Conservation (phyloP, 2,113 vertebrate genomes). For the Piliocolobus tephrosceles region DNA sequence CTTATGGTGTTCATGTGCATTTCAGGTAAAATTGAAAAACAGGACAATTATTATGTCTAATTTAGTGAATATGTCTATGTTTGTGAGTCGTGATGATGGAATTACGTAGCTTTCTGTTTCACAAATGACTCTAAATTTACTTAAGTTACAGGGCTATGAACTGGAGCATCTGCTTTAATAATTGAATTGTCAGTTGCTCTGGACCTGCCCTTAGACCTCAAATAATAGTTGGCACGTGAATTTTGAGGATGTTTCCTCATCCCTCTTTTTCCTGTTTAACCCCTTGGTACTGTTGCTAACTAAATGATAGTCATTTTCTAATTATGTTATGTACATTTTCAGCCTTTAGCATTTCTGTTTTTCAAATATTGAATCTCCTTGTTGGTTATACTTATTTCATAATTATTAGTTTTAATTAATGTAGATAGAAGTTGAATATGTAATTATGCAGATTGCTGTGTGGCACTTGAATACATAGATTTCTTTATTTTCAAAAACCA, state of each 20-base stretch:
- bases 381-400: not conserved
- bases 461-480: conserved; percentile 22
- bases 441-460: not conserved
- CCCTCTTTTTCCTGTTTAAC: not conserved
- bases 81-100: not conserved
- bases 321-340: not conserved
- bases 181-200: not conserved
- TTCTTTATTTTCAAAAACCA: conserved; percentile 29
- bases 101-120: not conserved
- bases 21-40: not conserved
- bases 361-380: conserved; percentile 24
- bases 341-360: conserved; percentile 12
- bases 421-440: conserved; percentile 28
- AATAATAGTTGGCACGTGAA: not conserved
- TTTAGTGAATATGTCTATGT: not conserved
- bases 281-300: not conserved
- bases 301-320: conserved; percentile 38
- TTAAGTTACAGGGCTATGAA: not conserved
- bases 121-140: not conserved
- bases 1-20: not conserved
- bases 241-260: not conserved
- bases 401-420: conserved; percentile 34
- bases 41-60: not conserved
- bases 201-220: not conserved
- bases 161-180: not conserved